A percentile compares a stretch with the other conserved stretches of the same genome.
phyloP scores from a whole-genome alignment of 1,140 invertebrate species.

The Philaenus spumarius region DNA sequence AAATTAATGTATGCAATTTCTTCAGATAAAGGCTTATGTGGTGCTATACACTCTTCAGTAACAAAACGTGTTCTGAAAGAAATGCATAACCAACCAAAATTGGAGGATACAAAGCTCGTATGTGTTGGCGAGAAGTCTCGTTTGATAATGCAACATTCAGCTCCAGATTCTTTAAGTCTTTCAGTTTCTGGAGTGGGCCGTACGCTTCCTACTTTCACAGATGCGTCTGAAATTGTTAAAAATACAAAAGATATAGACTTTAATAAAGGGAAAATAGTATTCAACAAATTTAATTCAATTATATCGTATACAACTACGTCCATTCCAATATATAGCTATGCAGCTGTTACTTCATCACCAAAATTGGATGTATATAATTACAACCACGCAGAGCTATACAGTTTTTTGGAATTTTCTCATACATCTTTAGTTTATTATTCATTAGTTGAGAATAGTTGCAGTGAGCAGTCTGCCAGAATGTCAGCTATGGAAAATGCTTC shows the following conservation, averaged over 20 bases:
- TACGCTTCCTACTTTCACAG: slow-evolving; percentile 53
- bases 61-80: slow-evolving; percentile 34
- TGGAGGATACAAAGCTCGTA: slow-evolving; percentile 42
- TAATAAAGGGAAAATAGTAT: slow-evolving; percentile 46
- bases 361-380: slow-evolving; percentile 45
- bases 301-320: slow-evolving; percentile 56
- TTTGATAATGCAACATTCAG: slow-evolving; percentile 45
- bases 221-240: slow-evolving; percentile 51
- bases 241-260: slow-evolving; percentile 50
- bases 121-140: slow-evolving; percentile 59
- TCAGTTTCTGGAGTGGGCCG: slow-evolving; percentile 55
- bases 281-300: slow-evolving; percentile 45
- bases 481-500: slow-evolving; percentile 66
- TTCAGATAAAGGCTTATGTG: slow-evolving; percentile 62
- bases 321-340: slow-evolving; percentile 47
- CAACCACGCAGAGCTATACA: slow-evolving; percentile 51
- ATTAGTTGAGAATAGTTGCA: slow-evolving; percentile 58
- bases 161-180: slow-evolving; percentile 46
- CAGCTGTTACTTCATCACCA: slow-evolving; percentile 37
- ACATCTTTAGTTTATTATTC: slow-evolving; percentile 55
- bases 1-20: slow-evolving; percentile 47
- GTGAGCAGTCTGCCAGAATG: slow-evolving; percentile 63
- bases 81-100: slow-evolving; percentile 26
- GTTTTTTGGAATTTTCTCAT: slow-evolving; percentile 58
- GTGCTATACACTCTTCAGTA: slow-evolving; percentile 55